Base-by-base conservation (phyloP, 2,113 vertebrate genomes). In the Poeciliopsis retropinna region DNA sequence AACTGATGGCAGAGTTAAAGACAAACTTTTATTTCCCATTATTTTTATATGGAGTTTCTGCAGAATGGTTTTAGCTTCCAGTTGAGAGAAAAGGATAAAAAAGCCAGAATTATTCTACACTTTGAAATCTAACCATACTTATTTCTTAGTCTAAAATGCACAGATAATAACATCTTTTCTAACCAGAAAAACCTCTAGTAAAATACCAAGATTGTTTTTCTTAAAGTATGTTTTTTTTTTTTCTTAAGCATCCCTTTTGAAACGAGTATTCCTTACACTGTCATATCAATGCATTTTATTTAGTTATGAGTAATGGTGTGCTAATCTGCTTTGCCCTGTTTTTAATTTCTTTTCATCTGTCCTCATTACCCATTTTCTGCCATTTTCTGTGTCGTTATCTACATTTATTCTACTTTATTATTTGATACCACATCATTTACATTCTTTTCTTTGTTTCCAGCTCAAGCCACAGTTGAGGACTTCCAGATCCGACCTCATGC, bases 401-500 rank as follows among this genome's bases (percentile, higher is more conserved):
- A 30, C 5, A 70, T 68, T 81, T 64, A 7, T 82, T 75, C 51
- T 76, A 1, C 19, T 19, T 44, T 64, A 11, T 54, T 37, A 3
- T 54, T 28, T 37, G 11, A 30, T 78, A 64, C 79, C 68, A 78
- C 66, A 89, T 85, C 5, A 54, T 54, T 54, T 54, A 25, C 17
- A 1, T 82, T 60, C 90, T 91, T 84, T 88, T 90, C 90, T 86
- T 90, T 90, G 87, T 88, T 88, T 83, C 81, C 91, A 99, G 97
- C 97, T 92, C 95, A 97, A 85, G 97, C 97, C 85, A 98, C 98
- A 73, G 97, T 98, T 79, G 97, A 99, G 93, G 98, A 99, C 84
- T 99, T 99, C 94, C 98, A 99, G 95, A 99, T 99, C 85, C 96
- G 98, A 82, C 98, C 98, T 80, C 98, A 99, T 90, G 95, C 97